These are phyloP conservation scores for Mesodorylaimus sp. DNA, from an alignment of 2,888 invertebrate genomes.

Conservation along the genomic window DNA sequence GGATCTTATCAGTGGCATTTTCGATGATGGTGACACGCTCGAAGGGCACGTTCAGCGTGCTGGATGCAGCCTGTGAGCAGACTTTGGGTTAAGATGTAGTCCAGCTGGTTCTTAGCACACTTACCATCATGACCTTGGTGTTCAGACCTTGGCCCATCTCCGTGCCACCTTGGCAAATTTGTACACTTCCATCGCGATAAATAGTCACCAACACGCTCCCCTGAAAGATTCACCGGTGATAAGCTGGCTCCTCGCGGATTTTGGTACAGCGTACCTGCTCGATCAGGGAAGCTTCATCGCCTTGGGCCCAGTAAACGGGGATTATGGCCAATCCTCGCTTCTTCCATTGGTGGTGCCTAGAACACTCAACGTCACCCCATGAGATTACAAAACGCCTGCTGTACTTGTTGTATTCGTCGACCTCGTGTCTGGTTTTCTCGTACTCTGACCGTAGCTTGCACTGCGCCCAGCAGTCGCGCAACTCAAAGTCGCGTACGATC, in stretches of 20 bases:
- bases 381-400: not conserved
- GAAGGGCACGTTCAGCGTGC: conserved; percentile 48
- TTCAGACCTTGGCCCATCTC: conserved; percentile 94
- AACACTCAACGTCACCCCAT: conserved; percentile 20
- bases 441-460: conserved; percentile 50
- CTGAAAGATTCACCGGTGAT: conserved; percentile 17
- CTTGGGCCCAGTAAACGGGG: conserved; percentile 65
- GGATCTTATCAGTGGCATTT: conserved; percentile 67
- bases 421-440: conserved; percentile 39
- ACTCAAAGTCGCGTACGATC: conserved; percentile 2
- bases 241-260: no score
- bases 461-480: conserved; percentile 54
- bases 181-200: conserved; percentile 60
- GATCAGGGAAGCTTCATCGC: conserved; percentile 30
- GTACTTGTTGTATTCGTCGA: conserved; percentile 54
- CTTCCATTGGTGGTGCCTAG: conserved; percentile 55
- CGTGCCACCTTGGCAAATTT: conserved; percentile 59
- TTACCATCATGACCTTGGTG: conserved; percentile 84
- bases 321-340: conserved; percentile 64
- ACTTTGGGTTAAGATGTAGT: conserved; percentile 1
- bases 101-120: conserved; percentile 35
- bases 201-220: conserved; percentile 65
- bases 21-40: conserved; percentile 44
- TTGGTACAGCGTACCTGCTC: conserved; percentile 1
- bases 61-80: conserved; percentile 46